Base-by-base conservation (phyloP, 2,797 vertebrate genomes). In the Thalassophryne amazonica region DNA sequence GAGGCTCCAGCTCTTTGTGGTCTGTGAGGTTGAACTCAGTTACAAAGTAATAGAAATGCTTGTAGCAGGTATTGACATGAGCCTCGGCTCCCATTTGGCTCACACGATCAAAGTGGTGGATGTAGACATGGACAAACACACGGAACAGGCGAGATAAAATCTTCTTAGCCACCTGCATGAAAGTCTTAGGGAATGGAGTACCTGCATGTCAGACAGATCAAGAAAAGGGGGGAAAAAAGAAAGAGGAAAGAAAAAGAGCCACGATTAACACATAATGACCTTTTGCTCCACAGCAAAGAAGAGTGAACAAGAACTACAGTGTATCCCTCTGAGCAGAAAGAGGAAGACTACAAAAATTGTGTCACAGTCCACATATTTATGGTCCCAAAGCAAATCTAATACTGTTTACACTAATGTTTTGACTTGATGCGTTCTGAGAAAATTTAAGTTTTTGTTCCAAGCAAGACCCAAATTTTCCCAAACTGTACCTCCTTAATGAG, bases 61-160 rank as follows among this genome's bases (percentile, higher is more conserved):
- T 99, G 91, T 99, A 99, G 90, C 97, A 99, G 75, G 96, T 99
- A 75, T 99, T 99, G 45, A 99, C 95, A 0, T 99, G 97, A 9
- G 97, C 97, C 78, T 99, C 96, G 0, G 96, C 95, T 11, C 96
- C 96, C 94, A 99, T 94, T 79, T 96, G 94, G 43, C 92, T 93
- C 40, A 99, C 94, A 0, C 95, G 89, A 82, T 99, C 97, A 0
- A 99, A 99, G 73, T 98, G 97, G 84, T 99, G 97, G 82, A 99
- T 99, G 87, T 99, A 99, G 71, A 99, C 97, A 0, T 99, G 97
- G 34, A 99, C 96, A 7, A 99, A 99, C 43, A 99, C 96, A 0
- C 97, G 92, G 87, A 99, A 99, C 7, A 99, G 92, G 53, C 96
- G 92, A 0, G 95, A 98, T 62, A 99, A 91, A 66, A 99, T 98